Base-by-base conservation (phyloP, 2,888 invertebrate genomes). In the Leucania comma region DNA sequence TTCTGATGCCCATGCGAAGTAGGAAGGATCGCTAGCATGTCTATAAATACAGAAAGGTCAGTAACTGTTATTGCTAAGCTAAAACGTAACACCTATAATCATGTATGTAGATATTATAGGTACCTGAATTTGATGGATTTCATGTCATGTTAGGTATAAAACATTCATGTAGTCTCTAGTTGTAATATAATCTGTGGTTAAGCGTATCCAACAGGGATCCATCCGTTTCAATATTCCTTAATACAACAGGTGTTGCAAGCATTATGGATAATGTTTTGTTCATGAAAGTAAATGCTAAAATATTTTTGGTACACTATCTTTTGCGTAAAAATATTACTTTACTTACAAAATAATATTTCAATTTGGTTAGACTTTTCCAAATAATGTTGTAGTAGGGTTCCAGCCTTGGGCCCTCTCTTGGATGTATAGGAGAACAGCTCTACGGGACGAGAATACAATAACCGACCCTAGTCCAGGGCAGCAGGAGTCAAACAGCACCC, bases 201-300 rank as follows among this genome's bases (percentile, higher is more conserved):
- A 20, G 42, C 6, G 57, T 56, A 75, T 64, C 74, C 75, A 64
- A 65, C 56, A 38, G 75, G 75, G 75, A 75, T 73, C 74, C 56
- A 76, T 76, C 80, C 61, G 32, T 75, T 63, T 59, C 63, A 75
- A 75, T 79, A 73, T 78, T 24, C 46, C 56, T 48, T 63, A 58
- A 73, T 65, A 64, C 51, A 79, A 60, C 74, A 61, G 79, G 73
- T 73, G 65, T 65, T 61, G 56, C 74, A 14, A 79, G 57, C 60
- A 56, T 65, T 61, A 64, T 32, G 65, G 79, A 56, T 57, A 51
- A 60, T 58, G 72, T 72, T 71, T 53, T 62, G 78, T 72, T 48
- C 46, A 71, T 59, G 32, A 42, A 76, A 73, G 57, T 58, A 72
- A 57, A 71, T 32, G 46, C 20, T 72, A 42, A 53, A 62, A 53